These are phyloP conservation scores for Corythornis leucogaster DNA, from an alignment of 2,797 vertebrate genomes.

Conservation along the genomic window DNA sequence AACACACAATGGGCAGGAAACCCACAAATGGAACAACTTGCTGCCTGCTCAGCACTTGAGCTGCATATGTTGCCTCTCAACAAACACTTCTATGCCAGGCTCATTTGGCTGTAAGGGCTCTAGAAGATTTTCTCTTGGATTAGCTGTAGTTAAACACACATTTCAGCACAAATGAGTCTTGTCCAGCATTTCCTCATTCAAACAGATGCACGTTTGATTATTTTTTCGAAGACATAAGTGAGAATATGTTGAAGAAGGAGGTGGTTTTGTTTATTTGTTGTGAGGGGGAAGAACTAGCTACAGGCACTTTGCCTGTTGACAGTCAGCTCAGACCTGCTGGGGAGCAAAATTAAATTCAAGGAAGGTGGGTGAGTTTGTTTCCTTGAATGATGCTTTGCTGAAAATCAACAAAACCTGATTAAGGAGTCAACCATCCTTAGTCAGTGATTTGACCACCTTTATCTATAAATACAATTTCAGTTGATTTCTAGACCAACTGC, in stretches of 20 bases:
- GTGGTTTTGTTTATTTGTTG: neutral
- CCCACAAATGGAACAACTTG: neutral
- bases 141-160: neutral
- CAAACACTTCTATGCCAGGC: neutral
- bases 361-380: neutral
- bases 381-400: neutral
- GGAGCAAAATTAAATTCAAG: neutral
- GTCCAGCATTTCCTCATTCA: neutral
- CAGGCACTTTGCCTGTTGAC: neutral
- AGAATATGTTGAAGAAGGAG: neutral
- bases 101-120: neutral
- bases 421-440: neutral
- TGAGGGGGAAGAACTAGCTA: neutral
- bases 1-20: accelerated
- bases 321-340: neutral
- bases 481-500: neutral
- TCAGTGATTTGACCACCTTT: neutral
- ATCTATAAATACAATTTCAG: neutral
- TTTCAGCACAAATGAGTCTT: neutral
- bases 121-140: neutral
- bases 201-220: neutral
- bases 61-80: neutral
- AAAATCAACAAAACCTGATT: neutral
- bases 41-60: neutral
- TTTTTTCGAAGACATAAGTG: neutral